Base-by-base conservation (phyloP, 2,888 invertebrate genomes). In the Leucophenga maculata region DNA sequence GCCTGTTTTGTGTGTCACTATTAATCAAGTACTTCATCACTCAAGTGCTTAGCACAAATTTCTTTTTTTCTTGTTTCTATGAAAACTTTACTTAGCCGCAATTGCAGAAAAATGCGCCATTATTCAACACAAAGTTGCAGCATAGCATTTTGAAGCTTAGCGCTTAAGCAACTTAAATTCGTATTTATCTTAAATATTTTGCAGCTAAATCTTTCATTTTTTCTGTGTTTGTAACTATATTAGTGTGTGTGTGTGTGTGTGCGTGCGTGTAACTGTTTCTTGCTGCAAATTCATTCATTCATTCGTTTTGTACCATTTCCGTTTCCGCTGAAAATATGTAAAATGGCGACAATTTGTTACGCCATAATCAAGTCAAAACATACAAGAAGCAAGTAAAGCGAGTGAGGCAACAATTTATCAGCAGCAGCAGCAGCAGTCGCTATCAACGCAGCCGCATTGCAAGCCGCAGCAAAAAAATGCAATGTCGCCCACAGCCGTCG, bases 331-430 rank as follows among this genome's bases (percentile, higher is more conserved):
- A 72, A 68, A 74, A 76, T 81, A 80, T 81, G 78, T 75, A 83
- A 82, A 83, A 78, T 80, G 78, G 74, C 73, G 76, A 78, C 84
- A 82, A 81, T 83, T 81, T 83, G 81, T 83, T 80, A 80, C 74
- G 77, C 82, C 82, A 80, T 83, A 81, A 81, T 81, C 80, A 83
- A 83, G 80, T 82, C 81, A 77, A 74, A 80, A 80, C 84, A 78
- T 76, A 79, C 78, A 76, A 77, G 77, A 74, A 52, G 44, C 72
- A 72, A 70, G 69, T 72, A 77, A 67, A 50, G 32, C 70, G 44
- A 50, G n/a, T 13, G 48, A 16, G 16, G 18, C 48, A 44, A 46
- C 62, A 64, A 64, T 64, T 64, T 64, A 64, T 48, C 62, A 64
- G 62, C 46, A 64, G 26, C 46, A 44, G 16, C 32, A 60, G 39